Conservation (phyloP, 2,888 invertebrate species). For the Mayetiola destructor region DNA sequence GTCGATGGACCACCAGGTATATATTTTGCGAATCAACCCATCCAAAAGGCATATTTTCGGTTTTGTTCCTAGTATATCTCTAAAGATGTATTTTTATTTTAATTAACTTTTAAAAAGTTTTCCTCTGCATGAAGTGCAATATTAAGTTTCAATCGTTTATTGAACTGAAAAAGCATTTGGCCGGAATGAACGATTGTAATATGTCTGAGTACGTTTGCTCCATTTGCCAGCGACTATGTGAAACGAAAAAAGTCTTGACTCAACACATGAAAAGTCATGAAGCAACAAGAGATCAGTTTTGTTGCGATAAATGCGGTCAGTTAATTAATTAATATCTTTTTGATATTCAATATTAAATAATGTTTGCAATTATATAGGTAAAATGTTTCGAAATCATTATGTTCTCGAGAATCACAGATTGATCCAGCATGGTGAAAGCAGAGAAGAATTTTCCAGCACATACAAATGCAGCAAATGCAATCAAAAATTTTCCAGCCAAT, state of each 20-base stretch:
- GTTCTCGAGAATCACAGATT: conserved; percentile 17
- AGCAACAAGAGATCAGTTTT: not conserved
- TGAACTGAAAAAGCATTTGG: conserved; percentile 15
- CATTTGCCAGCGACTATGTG: conserved; percentile 14
- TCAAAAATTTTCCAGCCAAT: conserved; percentile 15
- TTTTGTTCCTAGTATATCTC: no score
- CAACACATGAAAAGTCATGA: conserved; percentile 15
- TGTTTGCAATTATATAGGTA: no score
- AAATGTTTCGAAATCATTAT: conserved; percentile 15
- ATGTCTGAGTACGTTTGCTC: conserved; percentile 14
- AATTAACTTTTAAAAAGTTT: no score
- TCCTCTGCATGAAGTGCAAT: conserved; percentile 16
- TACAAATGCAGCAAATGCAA: conserved; percentile 16
- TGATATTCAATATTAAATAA: no score
- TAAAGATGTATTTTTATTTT: no score
- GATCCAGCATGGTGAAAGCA: conserved; percentile 14
- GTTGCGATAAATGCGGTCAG: conserved; percentile 16
- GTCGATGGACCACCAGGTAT: no score
- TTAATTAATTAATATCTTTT: no score
- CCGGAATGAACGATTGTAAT: conserved; percentile 11
- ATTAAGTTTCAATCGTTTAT: conserved; percentile 12
- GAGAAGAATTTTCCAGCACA: conserved; percentile 15
- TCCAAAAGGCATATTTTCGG: no score
- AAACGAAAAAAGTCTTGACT: conserved; percentile 14
- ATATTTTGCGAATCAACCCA: no score